Percentiles rank a stretch among this genome's conserved stretches.
Conservation (phyloP, 2,888 invertebrate species). For the Euspilapteryx auroguttella region DNA sequence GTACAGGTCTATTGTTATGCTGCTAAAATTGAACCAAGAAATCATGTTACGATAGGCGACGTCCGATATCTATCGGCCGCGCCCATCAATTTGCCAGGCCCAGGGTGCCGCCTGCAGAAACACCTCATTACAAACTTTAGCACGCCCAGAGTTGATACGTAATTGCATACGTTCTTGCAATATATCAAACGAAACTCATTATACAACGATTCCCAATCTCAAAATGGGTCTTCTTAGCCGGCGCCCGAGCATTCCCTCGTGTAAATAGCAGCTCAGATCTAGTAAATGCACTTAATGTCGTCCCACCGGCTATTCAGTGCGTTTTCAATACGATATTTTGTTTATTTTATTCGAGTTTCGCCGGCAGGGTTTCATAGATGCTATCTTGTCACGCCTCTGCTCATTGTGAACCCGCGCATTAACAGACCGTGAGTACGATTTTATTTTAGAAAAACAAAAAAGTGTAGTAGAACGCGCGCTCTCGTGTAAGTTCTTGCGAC, state of each 20-base stretch:
- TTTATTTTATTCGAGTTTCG: conserved; percentile 42
- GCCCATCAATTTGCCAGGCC: too few relatives aligned
- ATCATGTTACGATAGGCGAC: too few relatives aligned
- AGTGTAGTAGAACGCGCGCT: conserved; percentile 10
- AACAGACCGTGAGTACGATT: conserved; percentile 22
- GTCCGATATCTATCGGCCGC: too few relatives aligned
- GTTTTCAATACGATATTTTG: conserved; percentile 45
- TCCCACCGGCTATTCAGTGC: conserved; percentile 44
- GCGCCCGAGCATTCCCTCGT: conserved; percentile 19
- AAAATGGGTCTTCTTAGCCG: conserved; percentile 19
- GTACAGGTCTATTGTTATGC: too few relatives aligned
- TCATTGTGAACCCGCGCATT: conserved; percentile 12
- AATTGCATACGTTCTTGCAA: conserved; percentile 27
- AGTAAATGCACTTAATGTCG: conserved; percentile 47
- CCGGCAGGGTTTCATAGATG: conserved; percentile 37
- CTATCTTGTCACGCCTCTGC: conserved; percentile 52
- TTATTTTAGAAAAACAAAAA: conserved; percentile 29
- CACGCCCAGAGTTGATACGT: conserved; percentile 31
- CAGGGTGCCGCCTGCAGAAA: conserved; percentile 8
- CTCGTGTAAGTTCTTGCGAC: conserved; percentile 25
- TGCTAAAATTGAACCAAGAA: too few relatives aligned
- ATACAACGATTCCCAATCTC: conserved; percentile 18
- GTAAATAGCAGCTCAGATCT: conserved; percentile 26
- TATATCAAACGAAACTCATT: conserved; percentile 25
- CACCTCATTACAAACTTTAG: conserved; percentile 24